Evolutionary conservation across 2,888 invertebrate genomes (phyloP), one percentile per base, ranked within the genome.

Genomic region (Nemotelus nigrinus): DNA sequence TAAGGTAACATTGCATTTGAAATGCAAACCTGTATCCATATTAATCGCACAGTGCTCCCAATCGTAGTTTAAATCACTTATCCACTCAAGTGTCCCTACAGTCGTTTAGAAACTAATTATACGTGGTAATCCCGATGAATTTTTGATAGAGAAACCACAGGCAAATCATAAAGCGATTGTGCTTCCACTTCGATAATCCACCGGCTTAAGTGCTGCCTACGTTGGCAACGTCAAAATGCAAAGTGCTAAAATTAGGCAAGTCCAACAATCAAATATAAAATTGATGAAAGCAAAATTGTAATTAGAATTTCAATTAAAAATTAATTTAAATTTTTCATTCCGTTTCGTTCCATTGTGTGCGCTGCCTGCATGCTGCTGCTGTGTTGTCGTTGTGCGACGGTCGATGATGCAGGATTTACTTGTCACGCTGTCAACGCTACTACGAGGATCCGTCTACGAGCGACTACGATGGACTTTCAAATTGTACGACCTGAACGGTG

Each of bases 401-500:
- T 6, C 8, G 4, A 25, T 75, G 80, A 85, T 87, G 5, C 89
- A 98, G 98, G 98, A 98, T 88, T 92, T 98, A 84, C 90, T 98
- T 82, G 95, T 96, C 81, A 96, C 97, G 45, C 89, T 98, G 55
- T 98, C 98, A 5, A 96, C 97, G 1, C 88, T 98, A 71, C 91
- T 98, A 72, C 91, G 97, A 6, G 98, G 98, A 3, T 96, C 96
- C 1, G 93, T 96, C 43, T 96, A 97, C 87, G 98, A 98, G 87
- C 93, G 98, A 80, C 90, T 98, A 65, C 92, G 96, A 84, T 98
- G 98, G 98, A 96, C 97, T 25, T 99, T 99, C 89, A 94, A 96
- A 82, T 89, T 99, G 78, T 99, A 98, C 88, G 98, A 98, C 88
- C 93, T 97, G 80, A 97, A 98, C 85, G 96, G 96, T 0, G 98